A percentile compares a stretch with the other conserved stretches of the same genome.
Conservation (phyloP, 2,113 vertebrate genomes). For the Passer montanus region DNA sequence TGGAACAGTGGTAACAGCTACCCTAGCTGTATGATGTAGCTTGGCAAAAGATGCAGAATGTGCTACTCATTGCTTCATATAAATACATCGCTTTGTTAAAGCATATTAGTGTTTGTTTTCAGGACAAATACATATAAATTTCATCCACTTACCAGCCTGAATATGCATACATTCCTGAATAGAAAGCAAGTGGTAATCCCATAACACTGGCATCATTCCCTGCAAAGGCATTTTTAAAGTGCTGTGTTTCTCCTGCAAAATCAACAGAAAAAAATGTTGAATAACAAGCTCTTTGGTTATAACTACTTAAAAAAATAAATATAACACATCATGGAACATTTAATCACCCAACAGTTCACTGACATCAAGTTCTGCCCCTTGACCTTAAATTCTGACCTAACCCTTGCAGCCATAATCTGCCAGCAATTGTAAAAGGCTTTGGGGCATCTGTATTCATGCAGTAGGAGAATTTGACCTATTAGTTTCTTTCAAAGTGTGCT, state of each 20-base stretch:
- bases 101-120: neutral
- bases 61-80: neutral
- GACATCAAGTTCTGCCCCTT: neutral
- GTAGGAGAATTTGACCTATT: neutral
- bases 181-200: constrained; percentile 92
- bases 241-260: constrained; percentile 85
- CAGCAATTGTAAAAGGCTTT: neutral
- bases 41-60: neutral
- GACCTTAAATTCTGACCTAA: neutral
- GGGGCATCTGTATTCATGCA: neutral
- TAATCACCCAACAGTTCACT: neutral
- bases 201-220: constrained; percentile 79
- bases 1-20: neutral
- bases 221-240: constrained; percentile 92
- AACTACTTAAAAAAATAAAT: neutral
- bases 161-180: constrained; percentile 98
- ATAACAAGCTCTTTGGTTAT: neutral
- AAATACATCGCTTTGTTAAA: neutral
- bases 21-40: neutral
- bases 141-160: constrained; percentile 90
- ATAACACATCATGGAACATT: neutral
- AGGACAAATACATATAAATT: neutral
- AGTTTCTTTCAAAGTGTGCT: neutral
- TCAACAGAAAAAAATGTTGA: neutral
- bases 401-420: neutral